Evolutionary conservation across 1,140 invertebrate species (phyloP), one percentile per base, ranked within the genome.

Genomic region (Neodiprion lecontei): DNA sequence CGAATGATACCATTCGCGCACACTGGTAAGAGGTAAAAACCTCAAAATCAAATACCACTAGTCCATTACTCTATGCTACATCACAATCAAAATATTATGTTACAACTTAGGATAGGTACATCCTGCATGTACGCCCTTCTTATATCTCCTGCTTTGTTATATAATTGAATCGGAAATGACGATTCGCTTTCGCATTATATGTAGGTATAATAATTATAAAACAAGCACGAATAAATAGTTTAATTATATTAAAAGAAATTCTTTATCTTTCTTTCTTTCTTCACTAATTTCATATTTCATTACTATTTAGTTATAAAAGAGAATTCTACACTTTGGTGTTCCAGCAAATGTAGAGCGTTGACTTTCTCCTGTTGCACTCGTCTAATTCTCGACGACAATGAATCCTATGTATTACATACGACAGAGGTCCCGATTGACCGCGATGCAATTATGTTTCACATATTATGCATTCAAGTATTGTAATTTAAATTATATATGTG

Each of bases 141-240:
- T 68, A 49, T 69, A 4, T 65, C 77, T 61, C 11, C 53, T 17
- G n/a, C n/a, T 61, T 40, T 40, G 28, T 40, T 40, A 40, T 40
- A 40, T 12, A 61, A 61, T 61, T 61, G 5, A 61, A 61, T 12
- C n/a, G 53, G 9, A 61, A 61, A 61, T 61, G 4, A 61, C 53
- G 11, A 61, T 61, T 61, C n/a, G 53, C 53, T 61, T 8, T 9
- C 3, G 5, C 5, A 9, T 61, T 8, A 61, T 61, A 61, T 40
- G 48, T 70, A 23, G 40, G 28, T 48, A 48, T 48, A 17, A 53
- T 74, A 73, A 74, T 74, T 71, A 79, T 78, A 83, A 82, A 76
- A 75, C 78, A 82, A 83, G 79, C 80, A 81, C 79, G 82, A 85
- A 86, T 85, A 86, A 85, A 86, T 84, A 86, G 81, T 74, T 74